These are phyloP conservation scores for Drosophila fungiperda DNA, from an alignment of 2,888 invertebrate genomes.

Conservation along the genomic window DNA sequence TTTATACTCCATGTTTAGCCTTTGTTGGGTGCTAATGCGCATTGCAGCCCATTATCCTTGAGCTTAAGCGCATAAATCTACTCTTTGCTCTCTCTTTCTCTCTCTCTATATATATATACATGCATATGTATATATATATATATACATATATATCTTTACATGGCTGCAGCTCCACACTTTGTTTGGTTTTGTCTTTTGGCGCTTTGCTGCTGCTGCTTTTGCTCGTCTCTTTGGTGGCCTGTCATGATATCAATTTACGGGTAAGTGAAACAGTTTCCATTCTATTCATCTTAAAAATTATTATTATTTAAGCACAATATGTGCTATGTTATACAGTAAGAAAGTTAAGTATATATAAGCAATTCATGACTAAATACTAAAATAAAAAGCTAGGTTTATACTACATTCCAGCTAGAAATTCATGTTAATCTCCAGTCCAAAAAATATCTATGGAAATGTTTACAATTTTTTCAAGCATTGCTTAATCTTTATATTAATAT, in stretches of 20 bases:
- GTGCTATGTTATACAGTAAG: background rate
- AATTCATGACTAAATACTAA: background rate
- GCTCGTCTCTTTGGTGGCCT: conserved; percentile 83
- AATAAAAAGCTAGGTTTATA: background rate
- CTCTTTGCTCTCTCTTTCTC: background rate
- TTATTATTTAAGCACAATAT: background rate
- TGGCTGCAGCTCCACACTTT: conserved; percentile 64
- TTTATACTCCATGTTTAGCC: background rate
- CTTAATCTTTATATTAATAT: background rate
- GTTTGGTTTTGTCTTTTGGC: conserved; percentile 65
- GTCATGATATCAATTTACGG: conserved; percentile 87
- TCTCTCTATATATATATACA: background rate
- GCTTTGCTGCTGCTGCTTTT: conserved; percentile 75
- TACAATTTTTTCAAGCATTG: background rate
- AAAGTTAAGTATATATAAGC: background rate
- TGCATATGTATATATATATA: too few species aligned
- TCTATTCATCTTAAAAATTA: background rate
- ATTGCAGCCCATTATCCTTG: conserved; percentile 2
- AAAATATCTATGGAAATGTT: too few species aligned
- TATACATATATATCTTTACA: too few species aligned
- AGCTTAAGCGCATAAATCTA: conserved; percentile 1
- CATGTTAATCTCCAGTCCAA: too few species aligned
- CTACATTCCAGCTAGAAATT: background rate
- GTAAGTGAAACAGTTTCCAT: conserved; percentile 82
- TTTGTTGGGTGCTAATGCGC: background rate